phyloP scores from a whole-genome alignment of 2,797 vertebrate genomes.

The Pipistrellus pipistrellus region DNA sequence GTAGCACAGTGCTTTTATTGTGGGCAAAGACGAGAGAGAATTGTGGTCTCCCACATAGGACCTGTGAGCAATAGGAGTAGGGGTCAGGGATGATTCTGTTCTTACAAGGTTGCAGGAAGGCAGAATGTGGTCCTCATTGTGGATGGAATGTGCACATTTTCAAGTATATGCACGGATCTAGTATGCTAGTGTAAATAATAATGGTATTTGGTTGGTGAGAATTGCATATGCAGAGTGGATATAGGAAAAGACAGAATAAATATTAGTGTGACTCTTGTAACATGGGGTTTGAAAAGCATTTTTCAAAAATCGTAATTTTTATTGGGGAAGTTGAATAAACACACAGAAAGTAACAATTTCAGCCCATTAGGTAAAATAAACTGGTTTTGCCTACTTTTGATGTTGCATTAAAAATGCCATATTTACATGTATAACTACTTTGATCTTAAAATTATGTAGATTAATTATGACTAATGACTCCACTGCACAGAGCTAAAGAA shows the following conservation, averaged over 20 bases:
- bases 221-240: background rate
- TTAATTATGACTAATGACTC: background rate
- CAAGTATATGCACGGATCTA: background rate
- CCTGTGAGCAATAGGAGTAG: background rate
- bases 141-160: background rate
- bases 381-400: background rate
- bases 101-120: background rate
- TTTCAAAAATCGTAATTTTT: background rate
- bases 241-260: background rate
- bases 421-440: background rate
- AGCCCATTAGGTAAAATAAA: background rate
- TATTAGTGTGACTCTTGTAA: background rate
- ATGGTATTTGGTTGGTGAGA: background rate
- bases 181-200: background rate
- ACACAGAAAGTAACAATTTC: background rate
- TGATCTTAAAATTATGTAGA: background rate
- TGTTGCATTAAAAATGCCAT: background rate
- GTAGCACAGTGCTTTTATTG: background rate
- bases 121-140: background rate
- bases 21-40: background rate
- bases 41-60: background rate
- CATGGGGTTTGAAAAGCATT: background rate
- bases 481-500: background rate
- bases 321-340: background rate
- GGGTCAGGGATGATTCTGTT: background rate